Percentiles rank a stretch among this genome's conserved stretches.
Evolutionary conservation across 2,113 vertebrate species (phyloP).

Genomic region (Embiotoca jacksoni): DNA sequence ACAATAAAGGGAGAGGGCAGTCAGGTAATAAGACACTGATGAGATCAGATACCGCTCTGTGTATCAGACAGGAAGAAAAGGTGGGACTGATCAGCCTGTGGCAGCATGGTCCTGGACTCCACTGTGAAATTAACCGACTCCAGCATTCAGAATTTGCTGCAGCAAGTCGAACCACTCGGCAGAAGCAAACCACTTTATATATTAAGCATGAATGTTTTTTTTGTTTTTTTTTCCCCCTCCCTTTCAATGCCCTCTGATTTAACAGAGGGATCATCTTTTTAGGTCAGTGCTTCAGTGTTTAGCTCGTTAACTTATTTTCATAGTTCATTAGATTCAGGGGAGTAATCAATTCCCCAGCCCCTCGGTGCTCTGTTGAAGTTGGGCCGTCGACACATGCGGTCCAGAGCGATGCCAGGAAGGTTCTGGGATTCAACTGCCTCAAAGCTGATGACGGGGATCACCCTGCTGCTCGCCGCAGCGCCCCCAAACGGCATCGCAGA

Average conservation of each 20-base stretch:
- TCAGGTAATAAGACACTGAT: neutral
- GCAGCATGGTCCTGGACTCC: conserved; percentile 4
- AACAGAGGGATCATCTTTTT: conserved; percentile 20
- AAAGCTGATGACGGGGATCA: conserved; percentile 69
- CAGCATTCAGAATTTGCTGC: conserved; percentile 5
- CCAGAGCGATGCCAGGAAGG: conserved; percentile 76
- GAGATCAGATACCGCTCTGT: neutral
- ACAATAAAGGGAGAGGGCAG: neutral
- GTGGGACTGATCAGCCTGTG: neutral
- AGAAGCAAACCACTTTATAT: conserved; percentile 37
- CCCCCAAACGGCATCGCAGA: conserved; percentile 90
- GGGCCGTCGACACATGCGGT: conserved; percentile 85
- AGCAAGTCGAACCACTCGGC: conserved; percentile 22
- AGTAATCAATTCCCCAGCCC: conserved; percentile 86
- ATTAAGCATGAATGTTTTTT: conserved; percentile 22
- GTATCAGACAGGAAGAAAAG: conserved; percentile 1
- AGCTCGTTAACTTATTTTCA: conserved; percentile 71
- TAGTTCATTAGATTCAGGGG: conserved; percentile 91
- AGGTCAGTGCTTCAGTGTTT: conserved; percentile 50
- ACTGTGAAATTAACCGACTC: conserved; percentile 26
- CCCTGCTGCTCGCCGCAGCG: conserved; percentile 73
- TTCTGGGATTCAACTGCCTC: conserved; percentile 77
- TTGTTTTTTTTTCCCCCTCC: neutral
- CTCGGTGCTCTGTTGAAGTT: conserved; percentile 92
- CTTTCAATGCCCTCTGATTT: neutral